Evolutionary conservation across 2,888 invertebrate genomes (phyloP), one percentile per base, ranked within the genome.

Genomic region (Lasiommata megera): DNA sequence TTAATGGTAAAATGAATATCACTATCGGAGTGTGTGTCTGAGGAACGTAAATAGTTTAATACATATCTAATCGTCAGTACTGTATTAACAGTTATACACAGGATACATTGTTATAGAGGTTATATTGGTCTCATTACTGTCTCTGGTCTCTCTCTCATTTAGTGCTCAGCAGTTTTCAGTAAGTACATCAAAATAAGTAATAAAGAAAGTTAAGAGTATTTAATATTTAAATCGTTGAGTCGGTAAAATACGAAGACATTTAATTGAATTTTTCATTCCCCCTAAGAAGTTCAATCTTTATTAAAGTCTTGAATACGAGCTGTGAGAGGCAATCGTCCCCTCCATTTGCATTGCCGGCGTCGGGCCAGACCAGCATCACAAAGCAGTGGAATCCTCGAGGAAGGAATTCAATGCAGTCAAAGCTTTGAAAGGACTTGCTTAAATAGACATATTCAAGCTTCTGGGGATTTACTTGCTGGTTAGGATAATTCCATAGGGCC

Each of bases 331-430:
- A 62, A 62, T 62, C 62, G 62, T 54, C 51, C 54, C 50, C 51
- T 59, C 60, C 57, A 62, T 62, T 62, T 62, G 60, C 62, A 60
- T 62, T 55, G 60, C 58, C 29, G 50, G 60, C 51, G 56, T 48
- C 43, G 60, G 37, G 43, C 29, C 44, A 58, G 50, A 43, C 41
- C 40, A 51, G 52, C 47, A 53, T 43, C 57, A 55, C 59, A 60
- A 62, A 62, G 60, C 54, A 44, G 38, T 47, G 60, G 60, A 54
- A 55, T 62, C 60, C 57, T 57, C 41, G 47, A 59, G 41, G 46
- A 50, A 57, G 60, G 54, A 57, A 62, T 62, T 62, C 62, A 62
- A 57, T 57, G 57, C 60, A 57, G 60, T 51, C 54, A 57, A 62
- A 60, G 44, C 43, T 29, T 38, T 54, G 60, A 62, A 57, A 55